Evolutionary conservation across 2,113 vertebrate genomes (phyloP).

Genomic region (Passerina amoena): DNA sequence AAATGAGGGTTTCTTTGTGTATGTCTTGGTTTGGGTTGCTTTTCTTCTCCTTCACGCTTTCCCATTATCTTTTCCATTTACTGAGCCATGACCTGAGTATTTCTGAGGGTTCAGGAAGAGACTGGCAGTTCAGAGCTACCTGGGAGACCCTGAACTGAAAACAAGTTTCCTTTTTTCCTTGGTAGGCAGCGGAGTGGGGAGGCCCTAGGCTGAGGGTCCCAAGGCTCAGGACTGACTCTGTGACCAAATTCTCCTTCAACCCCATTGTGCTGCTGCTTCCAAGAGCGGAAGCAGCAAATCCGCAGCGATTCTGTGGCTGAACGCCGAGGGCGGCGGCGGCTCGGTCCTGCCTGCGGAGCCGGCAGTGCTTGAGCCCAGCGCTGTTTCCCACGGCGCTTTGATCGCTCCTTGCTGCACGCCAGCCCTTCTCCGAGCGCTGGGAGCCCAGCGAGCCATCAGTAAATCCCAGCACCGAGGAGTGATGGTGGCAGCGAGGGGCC

Average conservation of each 20-base stretch:
- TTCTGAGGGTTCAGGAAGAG: neutral
- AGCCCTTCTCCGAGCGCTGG: neutral
- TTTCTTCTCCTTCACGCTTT: neutral
- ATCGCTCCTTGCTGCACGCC: neutral
- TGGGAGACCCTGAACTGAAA: neutral
- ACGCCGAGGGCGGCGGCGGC: neutral
- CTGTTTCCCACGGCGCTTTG: neutral
- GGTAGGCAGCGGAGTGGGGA: rapidly evolving
- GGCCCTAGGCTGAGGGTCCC: neutral
- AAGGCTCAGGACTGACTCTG: neutral
- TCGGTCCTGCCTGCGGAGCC: neutral
- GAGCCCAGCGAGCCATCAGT: neutral
- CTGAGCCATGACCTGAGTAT: neutral
- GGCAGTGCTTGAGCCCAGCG: neutral
- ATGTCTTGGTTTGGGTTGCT: neutral
- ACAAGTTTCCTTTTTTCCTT: neutral
- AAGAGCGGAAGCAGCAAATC: neutral
- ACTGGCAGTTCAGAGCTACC: neutral
- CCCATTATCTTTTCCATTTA: neutral
- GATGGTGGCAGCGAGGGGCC: neutral
- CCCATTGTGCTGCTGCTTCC: neutral
- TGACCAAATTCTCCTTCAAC: neutral
- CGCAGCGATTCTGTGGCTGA: neutral
- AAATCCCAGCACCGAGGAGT: neutral
- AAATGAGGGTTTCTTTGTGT: neutral